phyloP scores from a whole-genome alignment of 2,888 invertebrate genomes.

The Drosophila eohydei region DNA sequence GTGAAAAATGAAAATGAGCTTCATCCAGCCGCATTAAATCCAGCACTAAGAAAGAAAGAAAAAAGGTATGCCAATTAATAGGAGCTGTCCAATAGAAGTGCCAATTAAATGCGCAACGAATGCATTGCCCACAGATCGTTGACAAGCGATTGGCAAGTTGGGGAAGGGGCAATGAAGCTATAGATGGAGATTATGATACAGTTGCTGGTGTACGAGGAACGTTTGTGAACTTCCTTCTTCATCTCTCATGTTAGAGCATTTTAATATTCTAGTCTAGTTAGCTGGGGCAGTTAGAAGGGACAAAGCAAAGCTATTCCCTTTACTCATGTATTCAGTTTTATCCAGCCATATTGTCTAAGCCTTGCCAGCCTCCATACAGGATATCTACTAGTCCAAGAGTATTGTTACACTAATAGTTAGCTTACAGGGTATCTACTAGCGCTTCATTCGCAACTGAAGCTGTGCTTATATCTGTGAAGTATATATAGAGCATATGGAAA shows the following conservation, averaged over 20 bases:
- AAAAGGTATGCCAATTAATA: slow-evolving; percentile 27
- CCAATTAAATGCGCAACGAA: slow-evolving; percentile 49
- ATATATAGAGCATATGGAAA: background rate
- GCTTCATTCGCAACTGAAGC: too few relatives aligned
- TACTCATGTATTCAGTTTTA: too few relatives aligned
- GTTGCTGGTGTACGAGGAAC: background rate
- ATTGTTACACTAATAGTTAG: too few relatives aligned
- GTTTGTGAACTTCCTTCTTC: background rate
- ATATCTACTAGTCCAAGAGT: too few relatives aligned
- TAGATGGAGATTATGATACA: background rate
- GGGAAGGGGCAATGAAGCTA: background rate
- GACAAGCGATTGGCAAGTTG: background rate
- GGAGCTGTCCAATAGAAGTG: slow-evolving; percentile 39
- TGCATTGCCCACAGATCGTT: slow-evolving; percentile 24
- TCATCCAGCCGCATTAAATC: slow-evolving; percentile 36
- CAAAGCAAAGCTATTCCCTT: too few relatives aligned
- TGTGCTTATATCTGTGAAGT: background rate
- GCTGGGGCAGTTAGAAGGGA: too few relatives aligned
- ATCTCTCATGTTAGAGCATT: background rate
- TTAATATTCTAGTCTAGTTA: too few relatives aligned
- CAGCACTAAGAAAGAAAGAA: slow-evolving; percentile 4
- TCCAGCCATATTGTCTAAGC: too few relatives aligned
- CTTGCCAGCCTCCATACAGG: too few relatives aligned
- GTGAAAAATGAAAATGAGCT: slow-evolving; percentile 56
- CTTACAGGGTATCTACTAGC: background rate